Percentiles rank a stretch among this genome's conserved stretches.
These are phyloP conservation scores for Nymphalis urticae DNA, from an alignment of 2,888 invertebrate genomes.

Conservation along the genomic window DNA sequence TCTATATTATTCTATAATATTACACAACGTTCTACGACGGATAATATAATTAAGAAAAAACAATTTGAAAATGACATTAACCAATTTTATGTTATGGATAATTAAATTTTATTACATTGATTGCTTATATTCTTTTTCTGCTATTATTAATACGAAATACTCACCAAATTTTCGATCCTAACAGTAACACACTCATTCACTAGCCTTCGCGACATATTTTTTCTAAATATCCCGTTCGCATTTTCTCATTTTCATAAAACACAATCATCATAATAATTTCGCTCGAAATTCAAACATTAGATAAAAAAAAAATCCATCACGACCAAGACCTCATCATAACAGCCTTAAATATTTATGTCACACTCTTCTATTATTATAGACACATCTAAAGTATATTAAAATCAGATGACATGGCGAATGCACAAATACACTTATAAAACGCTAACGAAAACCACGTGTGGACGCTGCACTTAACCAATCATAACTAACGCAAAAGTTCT, in stretches of 20 bases:
- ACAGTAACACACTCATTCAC: constrained; percentile 37
- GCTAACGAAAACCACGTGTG: constrained; percentile 43
- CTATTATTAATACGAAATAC: constrained; percentile 1
- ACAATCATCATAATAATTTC: neutral
- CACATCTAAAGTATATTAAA: constrained; percentile 35
- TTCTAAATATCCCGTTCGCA: constrained; percentile 24
- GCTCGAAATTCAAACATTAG: constrained; percentile 10
- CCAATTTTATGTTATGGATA: too few relatives aligned
- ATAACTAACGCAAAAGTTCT: constrained; percentile 56
- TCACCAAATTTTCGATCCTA: constrained; percentile 37
- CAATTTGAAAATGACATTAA: too few relatives aligned
- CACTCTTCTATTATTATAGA: constrained; percentile 32
- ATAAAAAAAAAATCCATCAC: constrained; percentile 5
- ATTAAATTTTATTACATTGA: too few relatives aligned
- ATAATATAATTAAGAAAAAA: too few relatives aligned
- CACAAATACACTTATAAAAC: constrained; percentile 32
- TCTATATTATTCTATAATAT: too few relatives aligned
- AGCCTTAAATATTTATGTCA: constrained; percentile 34
- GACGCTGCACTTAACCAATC: constrained; percentile 54
- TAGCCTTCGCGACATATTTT: constrained; percentile 31
- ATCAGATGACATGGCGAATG: constrained; percentile 33
- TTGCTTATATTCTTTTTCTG: neutral
- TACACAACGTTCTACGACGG: too few relatives aligned
- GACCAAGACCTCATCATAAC: constrained; percentile 12
- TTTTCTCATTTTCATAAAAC: constrained; percentile 12